Percentiles rank a stretch among this genome's conserved stretches.
These are phyloP conservation scores for Germaria angustata DNA, from an alignment of 2,888 invertebrate genomes.

Conservation along the genomic window DNA sequence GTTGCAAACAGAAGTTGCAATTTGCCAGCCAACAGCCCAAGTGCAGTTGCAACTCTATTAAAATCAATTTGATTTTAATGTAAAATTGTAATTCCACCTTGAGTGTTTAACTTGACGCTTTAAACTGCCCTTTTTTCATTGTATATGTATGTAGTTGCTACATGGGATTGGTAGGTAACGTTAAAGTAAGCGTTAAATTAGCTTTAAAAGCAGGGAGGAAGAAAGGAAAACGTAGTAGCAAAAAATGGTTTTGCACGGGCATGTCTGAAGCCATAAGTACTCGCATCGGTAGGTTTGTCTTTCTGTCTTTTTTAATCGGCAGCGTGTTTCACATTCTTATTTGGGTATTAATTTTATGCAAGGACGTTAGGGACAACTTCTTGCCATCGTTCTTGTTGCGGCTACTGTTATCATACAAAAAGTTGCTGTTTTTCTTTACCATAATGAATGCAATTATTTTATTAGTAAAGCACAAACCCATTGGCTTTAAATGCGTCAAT, in stretches of 20 bases:
- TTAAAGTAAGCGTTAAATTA: constrained; percentile 27
- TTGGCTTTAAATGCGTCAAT: constrained; percentile 62
- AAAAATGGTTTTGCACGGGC: constrained; percentile 8
- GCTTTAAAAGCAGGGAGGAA: not conserved
- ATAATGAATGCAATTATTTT: constrained; percentile 68
- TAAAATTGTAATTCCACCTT: constrained; percentile 51
- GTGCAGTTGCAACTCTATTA: constrained; percentile 64
- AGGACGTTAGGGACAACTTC: constrained; percentile 57
- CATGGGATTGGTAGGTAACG: not conserved
- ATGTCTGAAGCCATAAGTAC: constrained; percentile 16
- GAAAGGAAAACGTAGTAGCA: not conserved
- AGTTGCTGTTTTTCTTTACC: not conserved
- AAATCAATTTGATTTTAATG: constrained; percentile 64
- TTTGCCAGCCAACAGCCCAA: constrained; percentile 20
- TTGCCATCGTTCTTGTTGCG: constrained; percentile 1
- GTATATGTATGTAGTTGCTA: not conserved
- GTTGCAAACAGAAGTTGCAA: constrained; percentile 24
- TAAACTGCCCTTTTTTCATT: constrained; percentile 23
- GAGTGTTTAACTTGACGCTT: constrained; percentile 57
- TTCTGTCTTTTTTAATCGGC: not conserved
- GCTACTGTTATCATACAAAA: not conserved
- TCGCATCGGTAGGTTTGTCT: not conserved
- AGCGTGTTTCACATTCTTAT: not conserved
- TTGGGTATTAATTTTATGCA: constrained; percentile 30
- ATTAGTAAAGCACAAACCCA: constrained; percentile 66